Evolutionary conservation across 2,113 vertebrate genomes (phyloP).

Genomic region (Malurus elegans): DNA sequence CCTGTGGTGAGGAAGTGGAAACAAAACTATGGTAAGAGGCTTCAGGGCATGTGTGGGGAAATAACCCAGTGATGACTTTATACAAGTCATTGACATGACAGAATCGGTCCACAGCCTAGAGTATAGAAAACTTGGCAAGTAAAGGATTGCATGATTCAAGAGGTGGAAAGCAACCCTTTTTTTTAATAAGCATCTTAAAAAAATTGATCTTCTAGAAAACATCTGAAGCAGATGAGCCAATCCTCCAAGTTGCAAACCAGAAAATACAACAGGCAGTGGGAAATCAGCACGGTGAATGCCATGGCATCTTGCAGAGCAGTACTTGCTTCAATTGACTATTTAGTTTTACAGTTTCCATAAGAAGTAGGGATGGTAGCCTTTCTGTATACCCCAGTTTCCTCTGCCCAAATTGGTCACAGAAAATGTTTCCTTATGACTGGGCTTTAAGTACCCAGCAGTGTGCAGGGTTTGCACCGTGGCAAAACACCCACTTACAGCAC

Average conservation of each 20-base stretch:
- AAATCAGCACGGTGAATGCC: background rate
- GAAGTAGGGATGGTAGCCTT: background rate
- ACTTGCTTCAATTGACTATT: background rate
- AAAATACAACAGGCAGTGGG: background rate
- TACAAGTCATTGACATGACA: background rate
- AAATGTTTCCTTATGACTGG: background rate
- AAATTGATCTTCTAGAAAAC: background rate
- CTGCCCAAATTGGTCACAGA: background rate
- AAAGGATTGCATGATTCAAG: background rate
- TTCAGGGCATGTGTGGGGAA: fast-evolving
- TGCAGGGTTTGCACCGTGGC: background rate
- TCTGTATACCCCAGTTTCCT: background rate
- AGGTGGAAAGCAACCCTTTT: background rate
- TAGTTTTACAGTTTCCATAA: background rate
- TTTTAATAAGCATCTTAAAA: background rate
- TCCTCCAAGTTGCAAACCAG: background rate
- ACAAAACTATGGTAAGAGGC: background rate
- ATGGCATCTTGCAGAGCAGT: background rate
- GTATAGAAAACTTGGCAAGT: background rate
- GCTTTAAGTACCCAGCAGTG: background rate
- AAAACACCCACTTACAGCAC: background rate
- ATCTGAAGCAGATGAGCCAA: fast-evolving
- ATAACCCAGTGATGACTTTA: background rate
- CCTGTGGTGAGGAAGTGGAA: background rate
- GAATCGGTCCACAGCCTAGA: background rate